phyloP scores from a whole-genome alignment of 2,113 vertebrate genomes.

The Anthoscopus minutus region DNA sequence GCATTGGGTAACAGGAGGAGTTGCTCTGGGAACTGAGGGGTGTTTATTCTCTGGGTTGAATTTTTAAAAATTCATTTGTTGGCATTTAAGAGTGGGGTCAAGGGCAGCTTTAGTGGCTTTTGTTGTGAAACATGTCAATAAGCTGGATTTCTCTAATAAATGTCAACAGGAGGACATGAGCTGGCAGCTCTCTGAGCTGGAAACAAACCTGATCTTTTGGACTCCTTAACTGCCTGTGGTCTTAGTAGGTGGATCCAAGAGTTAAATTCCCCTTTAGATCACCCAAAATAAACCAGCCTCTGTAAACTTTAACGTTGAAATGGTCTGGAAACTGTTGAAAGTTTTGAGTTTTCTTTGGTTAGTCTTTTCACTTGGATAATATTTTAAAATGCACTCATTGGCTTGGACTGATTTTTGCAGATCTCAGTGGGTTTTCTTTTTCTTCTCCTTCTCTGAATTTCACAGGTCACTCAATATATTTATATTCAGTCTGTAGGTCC shows the following conservation, averaged over 20 bases:
- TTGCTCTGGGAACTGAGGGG: neutral
- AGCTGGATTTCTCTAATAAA: neutral
- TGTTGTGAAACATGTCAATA: slow-evolving; percentile 33
- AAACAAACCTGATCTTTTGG: slow-evolving; percentile 31
- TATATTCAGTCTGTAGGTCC: neutral
- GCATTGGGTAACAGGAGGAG: neutral
- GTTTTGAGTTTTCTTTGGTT: neutral
- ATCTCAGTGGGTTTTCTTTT: neutral
- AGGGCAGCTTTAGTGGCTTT: neutral
- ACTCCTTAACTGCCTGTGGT: neutral
- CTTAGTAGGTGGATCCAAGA: neutral
- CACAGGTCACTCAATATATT: fast-evolving
- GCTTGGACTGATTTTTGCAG: neutral
- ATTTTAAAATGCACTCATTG: neutral
- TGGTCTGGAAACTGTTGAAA: neutral
- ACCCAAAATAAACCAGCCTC: neutral
- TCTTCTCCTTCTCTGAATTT: neutral
- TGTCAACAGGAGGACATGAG: neutral
- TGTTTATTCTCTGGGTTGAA: neutral
- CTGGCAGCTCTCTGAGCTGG: neutral
- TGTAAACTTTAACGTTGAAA: neutral
- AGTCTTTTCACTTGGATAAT: neutral
- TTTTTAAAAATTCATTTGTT: neutral
- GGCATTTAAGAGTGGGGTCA: neutral
- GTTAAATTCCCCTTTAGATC: neutral